phyloP scores from a whole-genome alignment of 2,888 invertebrate species.

The Eupithecia exiguata region DNA sequence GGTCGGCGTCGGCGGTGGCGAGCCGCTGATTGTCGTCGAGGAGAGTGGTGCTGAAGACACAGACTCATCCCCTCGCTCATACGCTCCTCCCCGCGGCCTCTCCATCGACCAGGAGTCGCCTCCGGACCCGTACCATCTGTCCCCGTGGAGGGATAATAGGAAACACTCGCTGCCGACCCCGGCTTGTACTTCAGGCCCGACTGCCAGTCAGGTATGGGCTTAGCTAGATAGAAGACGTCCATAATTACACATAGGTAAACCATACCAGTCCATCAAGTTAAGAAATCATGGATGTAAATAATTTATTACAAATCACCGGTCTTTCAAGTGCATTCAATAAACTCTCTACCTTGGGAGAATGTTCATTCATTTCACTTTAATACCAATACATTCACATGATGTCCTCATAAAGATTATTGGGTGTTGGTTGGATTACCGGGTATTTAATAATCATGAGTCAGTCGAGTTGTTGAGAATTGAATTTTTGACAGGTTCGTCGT shows the following conservation, averaged over 20 bases:
- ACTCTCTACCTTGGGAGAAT: too few species aligned
- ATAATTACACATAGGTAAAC: neutral
- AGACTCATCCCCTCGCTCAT: constrained; percentile 82
- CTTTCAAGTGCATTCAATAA: too few species aligned
- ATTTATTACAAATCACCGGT: neutral
- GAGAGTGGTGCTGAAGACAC: constrained; percentile 88
- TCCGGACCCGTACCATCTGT: constrained; percentile 91
- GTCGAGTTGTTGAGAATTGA: neutral
- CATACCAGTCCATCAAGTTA: neutral
- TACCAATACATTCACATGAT: too few species aligned
- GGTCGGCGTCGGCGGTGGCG: constrained; percentile 83
- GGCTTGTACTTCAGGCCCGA: constrained; percentile 92
- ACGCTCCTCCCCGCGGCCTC: constrained; percentile 83
- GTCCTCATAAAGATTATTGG: too few species aligned
- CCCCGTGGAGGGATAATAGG: constrained; percentile 91
- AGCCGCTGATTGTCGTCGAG: constrained; percentile 93
- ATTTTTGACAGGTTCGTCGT: constrained; percentile 85
- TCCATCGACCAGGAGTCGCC: constrained; percentile 91
- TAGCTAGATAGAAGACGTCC: neutral
- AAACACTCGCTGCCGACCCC: constrained; percentile 94
- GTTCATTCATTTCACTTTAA: too few species aligned
- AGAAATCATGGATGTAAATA: neutral
- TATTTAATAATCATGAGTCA: neutral
- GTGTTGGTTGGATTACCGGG: too few species aligned
- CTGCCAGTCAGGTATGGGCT: constrained; percentile 89